Evolutionary conservation across 2,888 invertebrate species (phyloP), one percentile per base, ranked within the genome.

Genomic region (Synergus japonicus): DNA sequence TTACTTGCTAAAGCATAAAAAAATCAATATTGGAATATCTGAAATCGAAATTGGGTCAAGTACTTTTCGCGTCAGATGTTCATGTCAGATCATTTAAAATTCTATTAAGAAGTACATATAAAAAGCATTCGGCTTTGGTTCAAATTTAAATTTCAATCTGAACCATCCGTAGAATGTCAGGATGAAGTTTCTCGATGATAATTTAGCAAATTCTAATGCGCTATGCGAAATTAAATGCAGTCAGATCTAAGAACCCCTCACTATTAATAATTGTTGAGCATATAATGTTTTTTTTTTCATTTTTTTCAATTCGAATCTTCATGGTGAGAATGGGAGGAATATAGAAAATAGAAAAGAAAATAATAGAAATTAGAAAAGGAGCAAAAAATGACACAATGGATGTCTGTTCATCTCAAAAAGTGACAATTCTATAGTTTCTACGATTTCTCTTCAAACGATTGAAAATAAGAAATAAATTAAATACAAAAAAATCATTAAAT

Each of bases 1-100:
- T 46, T 46, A 15, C 13, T 15, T 46, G 4, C 13, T 13, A 15
- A 46, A 58, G n/a, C 2, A 46, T 8, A 18, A 58, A 18, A 12
- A n/a, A 58, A 58, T 58, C 9, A 58, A 18, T 58, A 58, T 46
- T 46, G 18, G n/a, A 58, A 58, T n/a, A 18, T 58, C 58, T 18
- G 58, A 58, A 58, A 58, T 58, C 4, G 9, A 58, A 8, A 58
- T 18, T 58, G n/a, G 58, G 18, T 18, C 8, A 58, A 58, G 58
- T 58, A 58, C n/a, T 58, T 58, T n/a, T 58, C 8, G 9, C 58
- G 8, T 15, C 18, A 18, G 9, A 7, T n/a, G 8, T 9, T 8
- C 58, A n/a, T 58, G 58, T 18, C n/a, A 58, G 18, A 58, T 58
- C 58, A 58, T 58, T 58, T 58, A 58, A 58, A 58, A 58, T 58